phyloP scores from a whole-genome alignment of 2,113 vertebrate species.

The Planiliza haematocheilus region DNA sequence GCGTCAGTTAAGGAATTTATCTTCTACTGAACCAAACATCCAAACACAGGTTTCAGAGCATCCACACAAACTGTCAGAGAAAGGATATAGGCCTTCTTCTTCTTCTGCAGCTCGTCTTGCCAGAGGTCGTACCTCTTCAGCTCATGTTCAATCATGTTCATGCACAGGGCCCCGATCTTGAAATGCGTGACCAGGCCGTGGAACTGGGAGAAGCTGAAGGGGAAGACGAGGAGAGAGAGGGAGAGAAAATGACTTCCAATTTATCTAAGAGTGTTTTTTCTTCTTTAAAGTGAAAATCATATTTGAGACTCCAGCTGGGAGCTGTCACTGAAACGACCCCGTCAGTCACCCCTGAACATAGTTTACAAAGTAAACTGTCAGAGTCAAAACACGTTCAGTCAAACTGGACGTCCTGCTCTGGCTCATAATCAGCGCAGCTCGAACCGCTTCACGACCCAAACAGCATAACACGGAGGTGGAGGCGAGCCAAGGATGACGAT shows the following conservation, averaged over 20 bases:
- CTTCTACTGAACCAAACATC: no score
- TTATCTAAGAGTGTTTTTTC: conserved; percentile 44
- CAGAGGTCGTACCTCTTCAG: conserved; percentile 94
- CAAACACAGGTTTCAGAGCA: no score
- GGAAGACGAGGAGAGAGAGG: conserved; percentile 50
- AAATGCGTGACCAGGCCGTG: conserved; percentile 93
- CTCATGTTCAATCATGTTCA: conserved; percentile 95
- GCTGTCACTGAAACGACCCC: conserved; percentile 45
- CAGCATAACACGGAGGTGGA: conserved; percentile 58
- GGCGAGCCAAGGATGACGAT: conserved; percentile 64
- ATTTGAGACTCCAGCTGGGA: conserved; percentile 54
- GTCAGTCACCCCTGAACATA: conserved; percentile 54
- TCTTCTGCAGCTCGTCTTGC: conserved; percentile 95
- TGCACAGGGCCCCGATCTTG: conserved; percentile 94
- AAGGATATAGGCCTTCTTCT: conserved; percentile 96
- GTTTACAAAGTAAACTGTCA: conserved; percentile 59
- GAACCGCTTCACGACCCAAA: conserved; percentile 64
- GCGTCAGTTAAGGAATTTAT: conserved; percentile 84
- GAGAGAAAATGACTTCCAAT: conserved; percentile 14
- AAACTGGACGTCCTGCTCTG: conserved; percentile 47
- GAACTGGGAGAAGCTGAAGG: conserved; percentile 92
- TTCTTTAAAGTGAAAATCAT: conserved; percentile 28
- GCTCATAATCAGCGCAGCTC: conserved; percentile 61
- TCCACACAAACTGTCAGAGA: no score
- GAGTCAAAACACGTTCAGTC: conserved; percentile 63